Percentiles rank a stretch among this genome's conserved stretches.
Conservation (phyloP, 2,113 vertebrate species). For the Prionailurus bengalensis region DNA sequence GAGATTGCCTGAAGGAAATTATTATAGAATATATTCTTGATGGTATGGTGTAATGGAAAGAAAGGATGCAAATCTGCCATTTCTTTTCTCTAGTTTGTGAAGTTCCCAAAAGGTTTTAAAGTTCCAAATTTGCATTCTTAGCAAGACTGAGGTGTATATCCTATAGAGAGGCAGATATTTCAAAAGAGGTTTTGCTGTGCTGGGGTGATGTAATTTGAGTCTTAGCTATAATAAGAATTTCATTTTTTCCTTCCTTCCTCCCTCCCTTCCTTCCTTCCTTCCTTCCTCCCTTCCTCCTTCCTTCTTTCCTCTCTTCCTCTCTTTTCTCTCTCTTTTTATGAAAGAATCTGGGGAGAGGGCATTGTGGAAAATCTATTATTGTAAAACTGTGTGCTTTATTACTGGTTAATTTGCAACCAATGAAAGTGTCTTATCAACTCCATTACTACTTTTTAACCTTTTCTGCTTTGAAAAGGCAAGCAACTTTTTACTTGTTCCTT, state of each 20-base stretch:
- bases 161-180: not conserved
- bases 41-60: not conserved
- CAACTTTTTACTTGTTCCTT: slow-evolving; percentile 13
- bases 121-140: not conserved
- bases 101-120: slow-evolving; percentile 51
- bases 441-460: not conserved
- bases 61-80: not conserved
- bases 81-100: slow-evolving; percentile 44
- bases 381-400: not conserved
- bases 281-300: accelerated
- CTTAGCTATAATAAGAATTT: not conserved
- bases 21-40: not conserved
- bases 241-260: not conserved
- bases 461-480: slow-evolving; percentile 45
- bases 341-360: not conserved
- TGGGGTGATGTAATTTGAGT: not conserved
- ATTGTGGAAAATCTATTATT: not conserved
- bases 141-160: not conserved
- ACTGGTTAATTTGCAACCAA: not conserved
- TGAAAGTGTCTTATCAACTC: not conserved
- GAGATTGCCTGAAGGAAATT: not conserved
- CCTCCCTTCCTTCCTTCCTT: accelerated
- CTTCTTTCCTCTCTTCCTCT: accelerated
- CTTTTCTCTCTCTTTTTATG: not conserved
- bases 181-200: not conserved